Evolutionary conservation across 2,888 invertebrate genomes (phyloP).

Genomic region (Sminthurides aquaticus): DNA sequence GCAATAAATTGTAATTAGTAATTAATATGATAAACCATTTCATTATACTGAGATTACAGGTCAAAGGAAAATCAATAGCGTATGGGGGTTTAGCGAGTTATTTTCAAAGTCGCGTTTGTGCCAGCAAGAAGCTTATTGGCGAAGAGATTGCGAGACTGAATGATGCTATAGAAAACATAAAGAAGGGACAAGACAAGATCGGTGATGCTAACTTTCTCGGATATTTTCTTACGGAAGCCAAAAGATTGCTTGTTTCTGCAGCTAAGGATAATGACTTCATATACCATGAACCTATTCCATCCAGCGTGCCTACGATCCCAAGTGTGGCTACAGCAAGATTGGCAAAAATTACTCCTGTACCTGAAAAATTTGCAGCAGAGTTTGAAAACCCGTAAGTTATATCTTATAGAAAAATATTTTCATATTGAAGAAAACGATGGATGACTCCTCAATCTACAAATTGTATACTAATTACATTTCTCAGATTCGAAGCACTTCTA

Average conservation of each 20-base stretch:
- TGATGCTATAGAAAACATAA: slow-evolving; percentile 57
- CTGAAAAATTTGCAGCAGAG: slow-evolving; percentile 47
- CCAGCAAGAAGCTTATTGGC: slow-evolving; percentile 68
- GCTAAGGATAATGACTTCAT: slow-evolving; percentile 97
- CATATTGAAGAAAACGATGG: not conserved
- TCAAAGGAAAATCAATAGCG: slow-evolving; percentile 75
- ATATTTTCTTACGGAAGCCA: slow-evolving; percentile 58
- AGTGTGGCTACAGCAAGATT: slow-evolving; percentile 65
- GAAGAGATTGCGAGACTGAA: slow-evolving; percentile 81
- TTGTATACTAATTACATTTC: not conserved
- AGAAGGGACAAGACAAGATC: slow-evolving; percentile 61
- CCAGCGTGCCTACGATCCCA: slow-evolving; percentile 67
- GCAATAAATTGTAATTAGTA: too few species aligned
- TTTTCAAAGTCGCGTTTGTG: slow-evolving; percentile 77
- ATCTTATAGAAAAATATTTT: not conserved
- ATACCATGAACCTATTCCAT: slow-evolving; percentile 92
- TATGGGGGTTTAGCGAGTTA: slow-evolving; percentile 82
- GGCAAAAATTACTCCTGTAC: slow-evolving; percentile 68
- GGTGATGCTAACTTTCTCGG: slow-evolving; percentile 56
- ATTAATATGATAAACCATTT: not conserved
- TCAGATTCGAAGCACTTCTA: not conserved
- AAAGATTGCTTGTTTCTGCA: slow-evolving; percentile 67
- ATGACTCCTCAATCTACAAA: not conserved
- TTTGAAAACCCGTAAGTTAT: slow-evolving; percentile 21
- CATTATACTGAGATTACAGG: slow-evolving; percentile 52